These are phyloP conservation scores for Dicentrarchus labrax DNA, from an alignment of 2,113 vertebrate genomes.

Conservation along the genomic window DNA sequence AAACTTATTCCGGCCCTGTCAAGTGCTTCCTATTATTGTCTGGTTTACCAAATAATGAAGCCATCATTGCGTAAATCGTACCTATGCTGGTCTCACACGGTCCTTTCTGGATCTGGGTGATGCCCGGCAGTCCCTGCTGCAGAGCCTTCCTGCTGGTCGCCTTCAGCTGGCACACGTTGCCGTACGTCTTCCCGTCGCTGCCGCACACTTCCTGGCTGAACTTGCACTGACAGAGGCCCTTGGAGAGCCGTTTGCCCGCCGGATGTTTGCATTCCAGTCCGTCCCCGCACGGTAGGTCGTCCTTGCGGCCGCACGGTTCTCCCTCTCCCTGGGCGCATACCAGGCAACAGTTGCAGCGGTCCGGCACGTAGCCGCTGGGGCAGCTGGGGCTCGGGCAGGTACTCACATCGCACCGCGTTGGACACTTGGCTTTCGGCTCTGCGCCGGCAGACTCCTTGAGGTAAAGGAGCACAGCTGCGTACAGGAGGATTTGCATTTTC, in stretches of 20 bases:
- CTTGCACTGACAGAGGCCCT: constrained; percentile 89
- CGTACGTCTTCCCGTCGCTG: constrained; percentile 91
- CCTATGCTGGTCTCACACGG: constrained; percentile 87
- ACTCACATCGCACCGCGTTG: constrained; percentile 91
- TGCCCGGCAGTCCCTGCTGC: constrained; percentile 85
- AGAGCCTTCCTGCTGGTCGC: constrained; percentile 88
- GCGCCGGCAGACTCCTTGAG: constrained; percentile 40
- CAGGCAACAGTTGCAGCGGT: constrained; percentile 93
- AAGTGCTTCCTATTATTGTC: background rate
- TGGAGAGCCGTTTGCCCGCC: constrained; percentile 82
- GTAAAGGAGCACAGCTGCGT: constrained; percentile 46
- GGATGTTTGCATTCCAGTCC: constrained; percentile 89
- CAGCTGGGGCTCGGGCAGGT: constrained; percentile 93
- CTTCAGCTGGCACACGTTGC: constrained; percentile 90
- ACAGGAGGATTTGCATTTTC: constrained; percentile 71
- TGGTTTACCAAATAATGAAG: background rate
- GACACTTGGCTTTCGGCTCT: constrained; percentile 82
- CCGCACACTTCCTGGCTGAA: constrained; percentile 88
- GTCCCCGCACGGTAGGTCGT: constrained; percentile 91
- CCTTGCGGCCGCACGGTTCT: constrained; percentile 88
- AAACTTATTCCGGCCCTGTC: background rate
- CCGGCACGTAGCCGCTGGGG: constrained; percentile 92
- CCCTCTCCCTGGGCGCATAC: constrained; percentile 91
- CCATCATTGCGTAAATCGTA: constrained; percentile 77
- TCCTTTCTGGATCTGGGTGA: constrained; percentile 88